These are phyloP conservation scores for Pseudochirops corinnae DNA, from an alignment of 2,797 vertebrate genomes.

Conservation along the genomic window DNA sequence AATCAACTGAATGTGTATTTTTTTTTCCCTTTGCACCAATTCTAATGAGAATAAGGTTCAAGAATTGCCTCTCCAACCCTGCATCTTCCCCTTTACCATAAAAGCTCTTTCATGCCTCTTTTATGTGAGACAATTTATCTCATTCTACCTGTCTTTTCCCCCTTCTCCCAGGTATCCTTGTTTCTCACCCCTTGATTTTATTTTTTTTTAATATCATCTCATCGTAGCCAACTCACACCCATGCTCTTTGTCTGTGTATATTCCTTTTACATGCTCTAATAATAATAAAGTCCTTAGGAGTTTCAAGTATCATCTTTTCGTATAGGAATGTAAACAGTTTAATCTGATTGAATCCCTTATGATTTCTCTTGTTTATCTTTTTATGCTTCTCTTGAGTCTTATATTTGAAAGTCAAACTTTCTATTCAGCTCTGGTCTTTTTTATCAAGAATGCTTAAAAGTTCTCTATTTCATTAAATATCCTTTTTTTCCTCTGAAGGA, in stretches of 20 bases:
- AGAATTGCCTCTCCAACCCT: rapidly evolving
- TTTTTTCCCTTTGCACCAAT: background rate
- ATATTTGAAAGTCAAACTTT: background rate
- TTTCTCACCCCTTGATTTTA: background rate
- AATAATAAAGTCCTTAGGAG: background rate
- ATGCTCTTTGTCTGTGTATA: background rate
- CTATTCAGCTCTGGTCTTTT: background rate
- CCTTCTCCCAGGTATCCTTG: background rate
- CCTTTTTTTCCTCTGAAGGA: background rate
- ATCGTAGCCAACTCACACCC: background rate
- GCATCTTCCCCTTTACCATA: background rate
- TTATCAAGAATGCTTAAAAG: background rate
- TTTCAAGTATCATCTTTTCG: background rate
- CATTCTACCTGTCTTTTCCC: background rate
- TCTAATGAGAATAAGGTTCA: background rate
- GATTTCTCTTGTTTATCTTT: background rate
- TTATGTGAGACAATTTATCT: background rate
- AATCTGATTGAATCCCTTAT: background rate
- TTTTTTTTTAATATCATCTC: background rate
- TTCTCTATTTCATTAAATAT: background rate
- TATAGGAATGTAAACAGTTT: background rate
- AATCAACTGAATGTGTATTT: background rate
- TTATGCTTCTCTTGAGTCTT: background rate
- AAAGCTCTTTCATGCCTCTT: background rate
- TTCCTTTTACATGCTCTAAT: background rate